Conservation (phyloP, 2,797 vertebrate genomes). For the Buceros bicornis region DNA sequence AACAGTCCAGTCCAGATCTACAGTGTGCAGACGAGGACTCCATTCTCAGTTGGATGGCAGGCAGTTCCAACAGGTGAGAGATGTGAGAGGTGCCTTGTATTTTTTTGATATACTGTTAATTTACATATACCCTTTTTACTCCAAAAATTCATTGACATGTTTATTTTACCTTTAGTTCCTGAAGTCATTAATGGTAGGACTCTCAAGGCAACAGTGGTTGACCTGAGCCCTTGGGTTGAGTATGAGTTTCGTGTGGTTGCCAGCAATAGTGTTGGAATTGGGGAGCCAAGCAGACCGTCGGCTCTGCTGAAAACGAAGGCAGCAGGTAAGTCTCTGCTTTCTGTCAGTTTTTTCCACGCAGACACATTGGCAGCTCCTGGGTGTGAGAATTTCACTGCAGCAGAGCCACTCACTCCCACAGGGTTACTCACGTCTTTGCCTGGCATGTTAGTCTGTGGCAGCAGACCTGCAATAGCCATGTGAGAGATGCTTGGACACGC, state of each 20-base stretch:
- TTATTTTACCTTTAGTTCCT: slow-evolving; percentile 82
- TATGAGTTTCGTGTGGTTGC: slow-evolving; percentile 91
- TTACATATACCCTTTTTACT: fast-evolving
- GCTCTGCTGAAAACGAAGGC: slow-evolving; percentile 86
- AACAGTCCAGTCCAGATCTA: slow-evolving; percentile 90
- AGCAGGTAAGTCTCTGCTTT: slow-evolving; percentile 80
- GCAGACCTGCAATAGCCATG: fast-evolving
- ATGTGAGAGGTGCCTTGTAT: no score
- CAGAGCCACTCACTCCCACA: background rate
- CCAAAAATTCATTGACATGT: background rate
- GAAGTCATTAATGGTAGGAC: slow-evolving; percentile 89
- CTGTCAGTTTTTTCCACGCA: background rate
- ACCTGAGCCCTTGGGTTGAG: slow-evolving; percentile 90
- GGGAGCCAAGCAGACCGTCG: slow-evolving; percentile 88
- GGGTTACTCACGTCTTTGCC: background rate
- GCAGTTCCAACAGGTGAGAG: slow-evolving; percentile 85
- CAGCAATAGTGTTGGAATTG: slow-evolving; percentile 87
- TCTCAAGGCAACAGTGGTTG: slow-evolving; percentile 84
- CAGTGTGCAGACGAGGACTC: slow-evolving; percentile 85
- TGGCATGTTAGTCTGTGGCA: background rate
- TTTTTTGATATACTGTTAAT: background rate
- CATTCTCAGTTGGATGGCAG: slow-evolving; percentile 92
- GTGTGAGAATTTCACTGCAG: background rate
- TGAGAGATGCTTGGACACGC: background rate
- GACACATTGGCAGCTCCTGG: fast-evolving